These are phyloP conservation scores for Ypsolopha scabrella DNA, from an alignment of 2,888 invertebrate genomes.

Conservation along the genomic window DNA sequence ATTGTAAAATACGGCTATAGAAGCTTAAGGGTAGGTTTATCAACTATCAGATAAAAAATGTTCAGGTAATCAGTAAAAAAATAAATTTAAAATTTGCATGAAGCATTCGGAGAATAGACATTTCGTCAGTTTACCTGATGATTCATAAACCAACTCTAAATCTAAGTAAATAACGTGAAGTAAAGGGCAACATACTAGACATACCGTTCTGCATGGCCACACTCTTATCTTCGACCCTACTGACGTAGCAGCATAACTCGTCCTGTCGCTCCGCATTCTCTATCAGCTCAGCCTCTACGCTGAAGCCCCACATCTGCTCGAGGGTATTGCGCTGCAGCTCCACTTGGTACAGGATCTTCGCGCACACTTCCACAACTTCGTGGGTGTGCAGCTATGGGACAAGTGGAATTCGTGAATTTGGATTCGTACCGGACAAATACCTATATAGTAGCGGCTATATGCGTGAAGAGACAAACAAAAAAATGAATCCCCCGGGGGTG, in stretches of 20 bases:
- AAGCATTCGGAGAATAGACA: too few species aligned
- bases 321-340: conserved; percentile 90
- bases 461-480: too few species aligned
- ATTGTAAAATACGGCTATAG: too few species aligned
- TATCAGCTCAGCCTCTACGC: conserved; percentile 96
- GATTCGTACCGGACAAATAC: too few species aligned
- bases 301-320: conserved; percentile 98
- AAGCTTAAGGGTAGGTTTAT: too few species aligned
- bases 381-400: conserved; percentile 84
- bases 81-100: too few species aligned
- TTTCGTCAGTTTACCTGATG: too few species aligned
- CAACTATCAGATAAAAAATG: too few species aligned
- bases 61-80: too few species aligned
- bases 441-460: too few species aligned
- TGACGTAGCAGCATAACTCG: conserved; percentile 97
- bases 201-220: conserved; percentile 96
- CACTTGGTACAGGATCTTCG: conserved; percentile 96
- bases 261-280: conserved; percentile 97
- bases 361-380: conserved; percentile 95
- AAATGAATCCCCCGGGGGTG: too few species aligned
- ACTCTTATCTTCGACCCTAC: conserved; percentile 94
- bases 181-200: neutral
- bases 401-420: neutral
- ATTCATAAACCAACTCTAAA: neutral
- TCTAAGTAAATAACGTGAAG: too few species aligned